Evolutionary conservation across 2,888 invertebrate species (phyloP), one percentile per base, ranked within the genome.

Genomic region (Gryllus longicercus): DNA sequence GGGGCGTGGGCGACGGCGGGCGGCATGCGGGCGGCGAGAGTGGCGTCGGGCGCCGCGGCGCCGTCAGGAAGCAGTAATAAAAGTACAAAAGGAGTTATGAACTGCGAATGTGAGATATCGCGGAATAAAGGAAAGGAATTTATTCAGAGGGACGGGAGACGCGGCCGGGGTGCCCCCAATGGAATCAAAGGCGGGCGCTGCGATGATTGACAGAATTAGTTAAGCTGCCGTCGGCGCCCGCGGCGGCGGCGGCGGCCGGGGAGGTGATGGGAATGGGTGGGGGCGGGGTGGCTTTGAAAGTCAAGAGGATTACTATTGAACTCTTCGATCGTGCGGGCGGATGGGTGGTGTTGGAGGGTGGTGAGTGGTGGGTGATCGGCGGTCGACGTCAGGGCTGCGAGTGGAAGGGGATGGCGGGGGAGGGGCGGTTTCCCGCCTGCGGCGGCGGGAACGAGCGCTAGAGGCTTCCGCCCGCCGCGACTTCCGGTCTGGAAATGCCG

Each of bases 81-180:
- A 63, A 63, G 63, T n/a, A 63, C 63, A 63, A 63, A 63, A 63
- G 63, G 63, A 63, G 63, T 63, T 63, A 63, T 63, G 63, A 63
- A 63, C 63, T 63, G 63, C 63, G 63, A 63, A 63, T 63, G 63
- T 63, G 63, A 63, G 63, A 63, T 63, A 63, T 63, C 16, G 63
- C n/a, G 63, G 63, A 63, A 63, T 63, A 63, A 63, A 63, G 63
- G n/a, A n/a, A n/a, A 63, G 63, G 63, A 63, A 18, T 63, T 63
- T 63, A 63, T 63, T 63, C 63, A 63, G 63, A 63, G 63, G 63
- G 63, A 63, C 14, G 63, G 16, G n/a, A 63, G 38, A 38, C 38
- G 38, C 38, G 38, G 38, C 5, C 38, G 38, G 38, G 38, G 4
- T 8, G 5, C 38, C 38, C 38, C 38, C 38, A 38, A 38, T 38